Evolutionary conservation across 2,888 invertebrate genomes (phyloP).

Genomic region (Ormyrus rosae): DNA sequence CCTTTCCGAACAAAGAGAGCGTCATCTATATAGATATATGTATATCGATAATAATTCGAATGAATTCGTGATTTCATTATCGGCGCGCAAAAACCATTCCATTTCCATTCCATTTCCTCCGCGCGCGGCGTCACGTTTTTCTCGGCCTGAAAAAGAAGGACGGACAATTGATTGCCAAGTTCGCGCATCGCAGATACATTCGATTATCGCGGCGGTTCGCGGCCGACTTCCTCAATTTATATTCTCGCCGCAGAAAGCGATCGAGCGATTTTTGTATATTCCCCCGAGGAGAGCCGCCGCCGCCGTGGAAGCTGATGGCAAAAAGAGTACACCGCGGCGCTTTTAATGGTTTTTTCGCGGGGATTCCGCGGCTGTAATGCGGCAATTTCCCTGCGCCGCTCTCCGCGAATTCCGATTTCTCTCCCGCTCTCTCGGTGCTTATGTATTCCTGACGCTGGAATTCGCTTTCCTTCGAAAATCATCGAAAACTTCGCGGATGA

Average conservation of each 20-base stretch:
- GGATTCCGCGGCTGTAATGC: constrained; percentile 20
- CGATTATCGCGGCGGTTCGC: background rate
- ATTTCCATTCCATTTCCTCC: background rate
- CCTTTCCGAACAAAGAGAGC: background rate
- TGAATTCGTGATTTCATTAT: background rate
- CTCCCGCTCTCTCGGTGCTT: background rate
- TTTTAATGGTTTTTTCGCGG: constrained; percentile 1
- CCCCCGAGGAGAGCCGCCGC: background rate
- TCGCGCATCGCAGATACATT: background rate
- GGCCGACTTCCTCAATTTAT: constrained; percentile 36
- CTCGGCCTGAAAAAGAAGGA: background rate
- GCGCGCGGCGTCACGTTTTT: background rate
- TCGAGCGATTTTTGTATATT: constrained; percentile 19
- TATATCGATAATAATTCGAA: background rate
- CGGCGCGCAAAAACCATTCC: background rate
- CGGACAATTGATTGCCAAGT: constrained; percentile 17
- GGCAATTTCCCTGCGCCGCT: constrained; percentile 20
- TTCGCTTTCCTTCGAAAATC: background rate
- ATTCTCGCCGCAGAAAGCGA: background rate
- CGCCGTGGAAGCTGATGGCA: background rate
- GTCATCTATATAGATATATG: no score
- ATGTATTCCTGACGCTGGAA: constrained; percentile 19
- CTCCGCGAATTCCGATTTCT: constrained; percentile 33
- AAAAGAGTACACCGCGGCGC: background rate
- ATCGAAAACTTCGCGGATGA: background rate